These are phyloP conservation scores for Paratilapia polleni DNA, from an alignment of 2,113 vertebrate species.

Conservation along the genomic window DNA sequence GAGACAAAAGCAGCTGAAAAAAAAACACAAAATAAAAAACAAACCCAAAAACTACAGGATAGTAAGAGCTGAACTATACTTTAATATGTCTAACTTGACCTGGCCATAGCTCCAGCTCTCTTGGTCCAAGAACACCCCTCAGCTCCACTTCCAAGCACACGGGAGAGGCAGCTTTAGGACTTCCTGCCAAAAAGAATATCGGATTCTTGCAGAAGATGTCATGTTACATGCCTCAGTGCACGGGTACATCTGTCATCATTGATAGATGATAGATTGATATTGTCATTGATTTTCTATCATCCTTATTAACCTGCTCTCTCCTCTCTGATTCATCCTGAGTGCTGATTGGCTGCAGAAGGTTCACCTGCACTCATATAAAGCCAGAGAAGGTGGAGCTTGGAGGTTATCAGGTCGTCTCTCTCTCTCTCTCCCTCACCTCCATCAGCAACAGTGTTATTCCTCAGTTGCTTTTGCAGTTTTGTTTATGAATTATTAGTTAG, in stretches of 20 bases:
- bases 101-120: neutral
- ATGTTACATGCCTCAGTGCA: neutral
- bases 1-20: neutral
- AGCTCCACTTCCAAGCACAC: neutral
- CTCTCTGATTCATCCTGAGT: neutral
- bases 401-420: neutral
- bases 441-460: neutral
- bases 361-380: neutral
- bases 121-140: neutral
- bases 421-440: neutral
- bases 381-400: neutral
- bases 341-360: neutral
- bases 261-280: constrained; percentile 1
- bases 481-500: too few species aligned
- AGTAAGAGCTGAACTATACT: too few species aligned
- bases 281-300: neutral
- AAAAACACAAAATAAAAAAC: too few species aligned
- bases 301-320: neutral
- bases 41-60: too few species aligned
- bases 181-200: neutral
- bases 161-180: neutral
- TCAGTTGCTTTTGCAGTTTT: neutral
- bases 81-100: neutral
- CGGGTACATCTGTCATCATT: neutral
- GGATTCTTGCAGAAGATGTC: neutral